Percentiles rank a stretch among this genome's conserved stretches.
These are phyloP conservation scores for Chelonus insularis DNA, from an alignment of 1,140 invertebrate species.

Conservation along the genomic window DNA sequence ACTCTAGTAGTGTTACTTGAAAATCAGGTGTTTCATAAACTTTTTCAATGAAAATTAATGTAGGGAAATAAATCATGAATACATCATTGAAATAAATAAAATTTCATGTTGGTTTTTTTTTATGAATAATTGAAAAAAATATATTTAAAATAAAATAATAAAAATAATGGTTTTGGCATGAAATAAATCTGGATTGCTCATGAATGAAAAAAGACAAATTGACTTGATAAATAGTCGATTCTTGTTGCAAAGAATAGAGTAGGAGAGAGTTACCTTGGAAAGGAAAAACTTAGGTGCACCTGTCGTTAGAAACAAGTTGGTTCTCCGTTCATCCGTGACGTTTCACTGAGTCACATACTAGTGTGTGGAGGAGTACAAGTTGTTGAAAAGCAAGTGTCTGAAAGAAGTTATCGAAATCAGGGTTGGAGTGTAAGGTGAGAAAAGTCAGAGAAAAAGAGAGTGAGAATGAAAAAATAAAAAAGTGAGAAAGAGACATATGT, in stretches of 20 bases:
- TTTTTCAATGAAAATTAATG: no score
- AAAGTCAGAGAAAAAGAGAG: neutral
- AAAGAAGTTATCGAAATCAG: neutral
- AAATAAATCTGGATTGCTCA: neutral
- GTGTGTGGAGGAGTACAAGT: neutral
- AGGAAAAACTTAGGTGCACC: constrained; percentile 3
- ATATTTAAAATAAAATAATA: neutral
- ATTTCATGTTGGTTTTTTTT: no score
- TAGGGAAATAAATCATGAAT: no score
- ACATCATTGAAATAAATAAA: no score
- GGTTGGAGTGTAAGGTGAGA: neutral
- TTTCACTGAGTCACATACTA: neutral
- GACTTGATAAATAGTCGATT: constrained; percentile 1
- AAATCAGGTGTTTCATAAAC: no score
- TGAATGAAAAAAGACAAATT: neutral
- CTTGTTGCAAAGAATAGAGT: neutral
- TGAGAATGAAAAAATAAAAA: neutral
- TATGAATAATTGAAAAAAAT: no score
- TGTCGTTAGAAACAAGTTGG: constrained; percentile 6
- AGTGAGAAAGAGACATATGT: no score
- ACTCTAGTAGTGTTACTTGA: no score
- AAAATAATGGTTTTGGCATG: neutral
- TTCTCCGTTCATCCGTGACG: constrained; percentile 2
- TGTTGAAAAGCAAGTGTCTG: neutral
- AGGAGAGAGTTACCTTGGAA: neutral